These are phyloP conservation scores for Nesidiocoris tenuis DNA, from an alignment of 2,888 invertebrate species.

Conservation along the genomic window DNA sequence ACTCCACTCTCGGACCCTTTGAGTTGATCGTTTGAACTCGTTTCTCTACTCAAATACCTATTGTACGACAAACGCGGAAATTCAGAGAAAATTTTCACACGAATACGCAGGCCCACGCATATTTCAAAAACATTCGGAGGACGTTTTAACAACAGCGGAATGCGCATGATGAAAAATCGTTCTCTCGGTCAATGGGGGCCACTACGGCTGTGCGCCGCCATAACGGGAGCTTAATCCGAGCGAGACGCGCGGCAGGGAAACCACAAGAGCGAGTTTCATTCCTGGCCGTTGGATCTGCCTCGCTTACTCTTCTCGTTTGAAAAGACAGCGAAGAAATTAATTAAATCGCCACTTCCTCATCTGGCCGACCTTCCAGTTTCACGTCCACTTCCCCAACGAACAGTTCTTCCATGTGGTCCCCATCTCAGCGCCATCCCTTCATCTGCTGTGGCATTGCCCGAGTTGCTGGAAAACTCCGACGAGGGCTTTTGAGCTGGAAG, in stretches of 20 bases:
- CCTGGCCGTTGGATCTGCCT: conserved; percentile 22
- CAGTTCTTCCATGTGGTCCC: too few relatives aligned
- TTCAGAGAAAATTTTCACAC: background rate
- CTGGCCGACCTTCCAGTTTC: background rate
- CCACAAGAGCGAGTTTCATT: conserved; percentile 36
- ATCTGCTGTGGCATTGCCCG: too few relatives aligned
- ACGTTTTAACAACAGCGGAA: background rate
- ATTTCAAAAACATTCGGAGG: background rate
- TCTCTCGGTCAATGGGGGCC: background rate
- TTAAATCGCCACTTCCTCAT: conserved; percentile 7
- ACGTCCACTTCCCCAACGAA: too few relatives aligned
- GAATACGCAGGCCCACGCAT: too few relatives aligned
- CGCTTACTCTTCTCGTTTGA: conserved; percentile 32
- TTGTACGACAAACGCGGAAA: background rate
- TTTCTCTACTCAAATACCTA: too few relatives aligned
- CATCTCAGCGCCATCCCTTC: too few relatives aligned
- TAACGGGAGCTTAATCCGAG: background rate
- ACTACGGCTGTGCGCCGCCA: background rate
- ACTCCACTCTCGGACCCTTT: too few relatives aligned
- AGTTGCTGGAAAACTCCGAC: too few relatives aligned
- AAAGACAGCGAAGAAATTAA: conserved; percentile 37
- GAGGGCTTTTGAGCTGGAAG: too few relatives aligned
- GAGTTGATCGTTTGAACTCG: background rate
- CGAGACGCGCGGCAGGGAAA: conserved; percentile 8
- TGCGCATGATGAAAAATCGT: background rate